Base-by-base conservation (phyloP, 2,888 invertebrate species). In the Phortica magna region DNA sequence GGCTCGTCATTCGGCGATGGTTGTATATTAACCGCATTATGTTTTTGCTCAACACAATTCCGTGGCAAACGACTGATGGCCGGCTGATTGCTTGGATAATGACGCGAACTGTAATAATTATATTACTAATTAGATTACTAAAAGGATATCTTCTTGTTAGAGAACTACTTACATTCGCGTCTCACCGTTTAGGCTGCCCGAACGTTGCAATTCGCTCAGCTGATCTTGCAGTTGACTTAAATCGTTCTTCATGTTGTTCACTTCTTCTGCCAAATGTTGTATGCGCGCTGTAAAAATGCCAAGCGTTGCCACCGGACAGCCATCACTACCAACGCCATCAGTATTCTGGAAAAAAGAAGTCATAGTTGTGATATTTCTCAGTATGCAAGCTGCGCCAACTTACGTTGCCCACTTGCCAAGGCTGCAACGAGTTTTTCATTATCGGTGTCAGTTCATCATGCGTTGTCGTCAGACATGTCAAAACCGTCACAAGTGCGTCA, bases 401-500 rank as follows among this genome's bases (percentile, higher is more conserved):
- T 59, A 88, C 85, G 75, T 88, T 88, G 31, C 78, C 76, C 12
- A 80, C 9, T 0, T 42, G 59, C 68, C 80, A 80, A 0, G 84
- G 84, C 53, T 83, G 77, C 19, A 76, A 12, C 0, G 85, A 85
- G 68, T 85, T 84, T 12, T 53, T 43, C 73, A 77, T 81, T 42
- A 85, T 88, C 73, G 39, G 76, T 53, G 39, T 17, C 73, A 61
- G 22, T 64, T 41, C 57, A 77, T 59, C 61, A 61, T 78, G 73
- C 70, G 84, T 73, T 4, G 87, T 74, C 31, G 81, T 85, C 22
- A 85, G 81, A 17, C 85, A 85, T 67, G 88, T 84, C 73, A 85
- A 64, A 14, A 86, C 87, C 14, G 87, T 87, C 43, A 88, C 83
- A 12, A 85, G 64, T 12, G 88, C 68, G 53, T 87, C 87, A 70